phyloP scores from a whole-genome alignment of 1,140 invertebrate species.

The Pseudomyrmex dendroicus region DNA sequence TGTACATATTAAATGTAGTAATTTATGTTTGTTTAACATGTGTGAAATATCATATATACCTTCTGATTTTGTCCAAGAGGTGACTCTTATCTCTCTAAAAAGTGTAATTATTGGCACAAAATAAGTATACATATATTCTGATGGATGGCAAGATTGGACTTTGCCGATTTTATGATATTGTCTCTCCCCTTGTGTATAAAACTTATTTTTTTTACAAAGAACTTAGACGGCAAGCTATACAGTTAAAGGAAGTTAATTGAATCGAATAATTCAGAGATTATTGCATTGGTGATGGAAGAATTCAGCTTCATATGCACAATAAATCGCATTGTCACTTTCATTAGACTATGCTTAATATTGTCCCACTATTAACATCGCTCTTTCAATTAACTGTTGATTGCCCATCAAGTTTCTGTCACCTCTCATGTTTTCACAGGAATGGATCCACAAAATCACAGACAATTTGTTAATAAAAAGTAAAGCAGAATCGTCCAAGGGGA shows the following conservation, averaged over 20 bases:
- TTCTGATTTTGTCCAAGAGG: conserved; percentile 77
- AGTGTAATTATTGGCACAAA: conserved; percentile 59
- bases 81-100: conserved; percentile 73
- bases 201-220: conserved; percentile 55
- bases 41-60: conserved; percentile 34
- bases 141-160: conserved; percentile 57
- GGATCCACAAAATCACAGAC: conserved; percentile 82
- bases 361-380: conserved; percentile 75
- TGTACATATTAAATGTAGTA: neutral
- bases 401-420: conserved; percentile 72
- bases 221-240: conserved; percentile 43
- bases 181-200: conserved; percentile 74
- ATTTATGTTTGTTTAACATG: conserved; percentile 19
- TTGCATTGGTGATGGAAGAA: conserved; percentile 79
- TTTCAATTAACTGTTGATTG: conserved; percentile 68
- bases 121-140: conserved; percentile 61
- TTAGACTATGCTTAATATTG: conserved; percentile 75
- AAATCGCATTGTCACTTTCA: conserved; percentile 74
- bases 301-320: conserved; percentile 72
- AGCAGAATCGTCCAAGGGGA: conserved; percentile 77
- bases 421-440: conserved; percentile 83
- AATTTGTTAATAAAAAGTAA: conserved; percentile 80
- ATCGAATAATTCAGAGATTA: conserved; percentile 36
- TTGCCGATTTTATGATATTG: conserved; percentile 64
- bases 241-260: conserved; percentile 44